A percentile compares a stretch with the other conserved stretches of the same genome.
Evolutionary conservation across 2,888 invertebrate species (phyloP).

Genomic region (Colostygia pectinataria): DNA sequence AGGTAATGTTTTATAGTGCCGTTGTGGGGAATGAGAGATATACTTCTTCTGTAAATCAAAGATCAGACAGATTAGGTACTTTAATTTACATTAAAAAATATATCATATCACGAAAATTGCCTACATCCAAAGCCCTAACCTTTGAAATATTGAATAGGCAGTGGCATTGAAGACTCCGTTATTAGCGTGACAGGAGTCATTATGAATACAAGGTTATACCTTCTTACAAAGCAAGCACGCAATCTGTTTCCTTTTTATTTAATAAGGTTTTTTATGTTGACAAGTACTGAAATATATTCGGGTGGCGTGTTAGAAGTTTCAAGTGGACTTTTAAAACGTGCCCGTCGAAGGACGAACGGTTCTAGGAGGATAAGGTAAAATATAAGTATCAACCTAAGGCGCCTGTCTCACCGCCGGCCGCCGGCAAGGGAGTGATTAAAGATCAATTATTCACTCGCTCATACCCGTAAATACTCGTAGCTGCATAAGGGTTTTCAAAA

Average conservation of each 20-base stretch:
- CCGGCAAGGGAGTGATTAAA: no score
- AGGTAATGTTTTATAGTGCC: no score
- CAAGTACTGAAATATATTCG: slow-evolving; percentile 11
- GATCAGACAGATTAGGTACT: background rate
- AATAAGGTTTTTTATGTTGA: slow-evolving; percentile 4
- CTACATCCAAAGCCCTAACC: background rate
- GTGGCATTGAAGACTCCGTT: slow-evolving; percentile 4
- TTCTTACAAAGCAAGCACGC: slow-evolving; percentile 20
- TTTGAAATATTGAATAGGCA: slow-evolving; percentile 15
- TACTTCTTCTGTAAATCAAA: background rate
- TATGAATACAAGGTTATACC: slow-evolving; percentile 14
- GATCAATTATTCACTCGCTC: no score
- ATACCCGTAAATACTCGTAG: no score
- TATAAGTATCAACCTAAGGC: no score
- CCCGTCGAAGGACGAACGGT: background rate
- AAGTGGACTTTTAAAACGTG: background rate
- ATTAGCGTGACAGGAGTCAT: slow-evolving; percentile 15
- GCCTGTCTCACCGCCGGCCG: no score
- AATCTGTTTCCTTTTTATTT: slow-evolving; percentile 13
- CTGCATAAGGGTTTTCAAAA: no score
- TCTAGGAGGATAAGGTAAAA: background rate
- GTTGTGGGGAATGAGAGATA: no score
- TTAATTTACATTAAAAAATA: slow-evolving; percentile 6
- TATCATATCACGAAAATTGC: slow-evolving; percentile 4
- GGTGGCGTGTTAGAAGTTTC: slow-evolving; percentile 13